A percentile compares a stretch with the other conserved stretches of the same genome.
These are phyloP conservation scores for Glareola pratincola DNA, from an alignment of 2,113 vertebrate genomes.

Conservation along the genomic window DNA sequence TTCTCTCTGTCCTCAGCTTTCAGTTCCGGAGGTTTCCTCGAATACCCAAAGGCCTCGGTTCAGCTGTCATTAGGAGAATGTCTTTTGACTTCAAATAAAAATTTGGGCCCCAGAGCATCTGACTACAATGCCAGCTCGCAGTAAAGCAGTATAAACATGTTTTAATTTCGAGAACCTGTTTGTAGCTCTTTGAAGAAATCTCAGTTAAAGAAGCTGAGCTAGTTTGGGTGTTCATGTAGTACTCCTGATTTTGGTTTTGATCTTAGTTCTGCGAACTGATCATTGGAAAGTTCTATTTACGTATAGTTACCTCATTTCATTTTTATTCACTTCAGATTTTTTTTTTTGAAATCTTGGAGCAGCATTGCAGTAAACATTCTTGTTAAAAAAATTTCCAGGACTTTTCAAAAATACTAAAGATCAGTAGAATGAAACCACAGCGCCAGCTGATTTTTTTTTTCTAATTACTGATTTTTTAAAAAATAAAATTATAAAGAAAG, in stretches of 20 bases:
- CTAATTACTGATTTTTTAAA: background rate
- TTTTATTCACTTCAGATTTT: background rate
- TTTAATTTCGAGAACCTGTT: background rate
- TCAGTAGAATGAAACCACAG: background rate
- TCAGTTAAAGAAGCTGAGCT: background rate
- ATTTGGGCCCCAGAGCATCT: background rate
- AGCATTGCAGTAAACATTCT: background rate
- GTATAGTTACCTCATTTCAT: background rate
- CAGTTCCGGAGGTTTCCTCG: background rate
- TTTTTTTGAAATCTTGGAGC: background rate
- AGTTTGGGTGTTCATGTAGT: background rate
- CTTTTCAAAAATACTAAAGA: background rate
- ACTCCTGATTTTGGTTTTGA: background rate
- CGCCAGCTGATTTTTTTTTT: background rate
- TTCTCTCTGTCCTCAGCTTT: background rate
- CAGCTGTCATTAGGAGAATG: background rate
- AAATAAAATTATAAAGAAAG: background rate
- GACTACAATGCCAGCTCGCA: background rate
- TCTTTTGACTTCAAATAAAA: constrained; percentile 1
- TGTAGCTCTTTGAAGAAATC: background rate
- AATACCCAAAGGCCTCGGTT: background rate
- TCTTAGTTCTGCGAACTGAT: background rate
- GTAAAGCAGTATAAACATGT: background rate
- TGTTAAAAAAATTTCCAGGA: background rate
- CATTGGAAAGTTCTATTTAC: background rate